Evolutionary conservation across 2,113 vertebrate species (phyloP).

Genomic region (Pycnonotus jocosus): DNA sequence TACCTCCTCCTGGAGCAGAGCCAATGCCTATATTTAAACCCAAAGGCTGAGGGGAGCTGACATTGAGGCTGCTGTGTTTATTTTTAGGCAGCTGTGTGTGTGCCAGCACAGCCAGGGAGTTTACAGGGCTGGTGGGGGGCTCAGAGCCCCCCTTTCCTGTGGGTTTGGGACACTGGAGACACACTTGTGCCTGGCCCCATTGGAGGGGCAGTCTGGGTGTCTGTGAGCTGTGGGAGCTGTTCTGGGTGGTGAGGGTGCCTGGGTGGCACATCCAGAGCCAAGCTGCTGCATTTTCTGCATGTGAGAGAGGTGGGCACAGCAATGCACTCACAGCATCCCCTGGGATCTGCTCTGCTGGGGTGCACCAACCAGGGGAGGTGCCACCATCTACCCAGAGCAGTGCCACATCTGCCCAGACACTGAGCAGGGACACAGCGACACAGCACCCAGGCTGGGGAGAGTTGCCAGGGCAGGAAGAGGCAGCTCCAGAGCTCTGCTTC

Average conservation of each 20-base stretch:
- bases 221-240: not conserved
- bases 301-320: not conserved
- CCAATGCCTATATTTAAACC: slow-evolving; percentile 69
- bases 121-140: not conserved
- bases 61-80: slow-evolving; percentile 41
- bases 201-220: no score
- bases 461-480: not conserved
- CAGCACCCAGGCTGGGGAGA: not conserved
- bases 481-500: not conserved
- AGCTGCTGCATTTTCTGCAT: not conserved
- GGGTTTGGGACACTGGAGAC: not conserved
- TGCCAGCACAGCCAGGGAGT: not conserved
- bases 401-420: not conserved
- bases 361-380: not conserved
- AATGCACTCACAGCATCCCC: not conserved
- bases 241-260: not conserved
- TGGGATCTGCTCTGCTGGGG: not conserved
- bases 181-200: fast-evolving
- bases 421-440: not conserved
- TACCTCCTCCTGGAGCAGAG: slow-evolving; percentile 65
- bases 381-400: not conserved
- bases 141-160: fast-evolving
- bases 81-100: slow-evolving; percentile 46
- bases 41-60: slow-evolving; percentile 35
- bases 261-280: not conserved